Conservation (phyloP, 2,888 invertebrate species). For the Calephelis perditalis region DNA sequence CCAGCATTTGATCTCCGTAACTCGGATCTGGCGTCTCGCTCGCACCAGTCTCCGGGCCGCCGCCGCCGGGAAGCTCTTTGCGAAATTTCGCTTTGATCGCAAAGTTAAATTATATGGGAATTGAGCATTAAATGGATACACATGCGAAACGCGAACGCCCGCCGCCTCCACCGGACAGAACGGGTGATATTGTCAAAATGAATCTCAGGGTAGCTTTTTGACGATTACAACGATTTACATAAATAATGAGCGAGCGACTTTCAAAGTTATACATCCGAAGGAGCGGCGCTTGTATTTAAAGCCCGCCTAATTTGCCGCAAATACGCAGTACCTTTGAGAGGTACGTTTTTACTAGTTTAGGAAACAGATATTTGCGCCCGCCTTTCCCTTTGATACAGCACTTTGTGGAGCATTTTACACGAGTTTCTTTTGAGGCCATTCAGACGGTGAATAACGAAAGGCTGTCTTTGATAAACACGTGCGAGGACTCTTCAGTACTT, state of each 20-base stretch:
- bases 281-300: slow-evolving; percentile 71
- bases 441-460: slow-evolving; percentile 79
- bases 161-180: slow-evolving; percentile 39
- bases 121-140: slow-evolving; percentile 78
- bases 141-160: slow-evolving; percentile 47
- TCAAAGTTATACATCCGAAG: slow-evolving; percentile 69
- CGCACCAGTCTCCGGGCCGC: slow-evolving; percentile 60
- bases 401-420: slow-evolving; percentile 78
- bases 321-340: slow-evolving; percentile 75
- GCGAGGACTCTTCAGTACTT: slow-evolving; percentile 79
- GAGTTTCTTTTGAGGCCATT: slow-evolving; percentile 79
- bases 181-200: slow-evolving; percentile 49
- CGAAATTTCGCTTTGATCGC: slow-evolving; percentile 78
- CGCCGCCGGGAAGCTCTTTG: slow-evolving; percentile 74
- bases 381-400: slow-evolving; percentile 76
- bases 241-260: slow-evolving; percentile 72
- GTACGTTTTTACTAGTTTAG: slow-evolving; percentile 78
- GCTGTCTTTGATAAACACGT: slow-evolving; percentile 79
- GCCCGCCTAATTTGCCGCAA: slow-evolving; percentile 75
- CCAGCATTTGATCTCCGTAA: slow-evolving; percentile 77
- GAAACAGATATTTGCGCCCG: slow-evolving; percentile 79
- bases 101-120: slow-evolving; percentile 79
- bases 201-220: slow-evolving; percentile 51
- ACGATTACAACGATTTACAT: slow-evolving; percentile 69
- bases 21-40: slow-evolving; percentile 67